phyloP scores from a whole-genome alignment of 1,140 invertebrate genomes.

The Solen grandis region DNA sequence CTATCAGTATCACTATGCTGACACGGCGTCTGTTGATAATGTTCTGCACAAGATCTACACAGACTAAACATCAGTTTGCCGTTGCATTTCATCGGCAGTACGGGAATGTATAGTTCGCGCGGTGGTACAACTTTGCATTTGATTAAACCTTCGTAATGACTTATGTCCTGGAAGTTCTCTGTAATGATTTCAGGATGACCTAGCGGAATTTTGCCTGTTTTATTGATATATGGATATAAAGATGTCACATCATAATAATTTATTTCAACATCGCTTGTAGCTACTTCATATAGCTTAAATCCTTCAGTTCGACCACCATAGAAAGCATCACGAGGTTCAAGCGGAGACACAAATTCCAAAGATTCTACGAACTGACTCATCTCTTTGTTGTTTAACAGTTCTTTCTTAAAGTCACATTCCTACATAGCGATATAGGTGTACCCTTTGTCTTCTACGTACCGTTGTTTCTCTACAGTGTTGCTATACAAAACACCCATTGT shows the following conservation, averaged over 20 bases:
- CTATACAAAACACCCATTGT: constrained; percentile 33
- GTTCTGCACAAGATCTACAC: constrained; percentile 8
- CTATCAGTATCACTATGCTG: constrained; percentile 15
- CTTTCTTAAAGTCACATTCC: constrained; percentile 23
- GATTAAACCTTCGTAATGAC: not conserved
- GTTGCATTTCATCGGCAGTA: too few species aligned
- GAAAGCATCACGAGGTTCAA: too few species aligned
- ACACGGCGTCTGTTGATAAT: not conserved
- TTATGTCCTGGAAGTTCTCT: constrained; percentile 15
- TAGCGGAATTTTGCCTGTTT: too few species aligned
- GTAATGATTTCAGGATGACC: too few species aligned
- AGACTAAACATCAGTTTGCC: constrained; percentile 18
- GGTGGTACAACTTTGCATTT: constrained; percentile 22
- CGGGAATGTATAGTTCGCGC: not conserved
- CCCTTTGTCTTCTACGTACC: constrained; percentile 2
- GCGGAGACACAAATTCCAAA: not conserved
- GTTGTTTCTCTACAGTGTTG: constrained; percentile 12
- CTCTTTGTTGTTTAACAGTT: not conserved
- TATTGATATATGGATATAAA: not conserved
- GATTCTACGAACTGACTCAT: constrained; percentile 8
- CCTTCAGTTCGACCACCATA: not conserved
- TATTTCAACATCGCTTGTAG: not conserved
- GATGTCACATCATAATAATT: constrained; percentile 5
- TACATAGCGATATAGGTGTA: constrained; percentile 10
- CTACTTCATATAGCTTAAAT: not conserved